Percentiles rank a stretch among this genome's conserved stretches.
Conservation (phyloP, 2,113 vertebrate species). For the Mobula hypostoma region DNA sequence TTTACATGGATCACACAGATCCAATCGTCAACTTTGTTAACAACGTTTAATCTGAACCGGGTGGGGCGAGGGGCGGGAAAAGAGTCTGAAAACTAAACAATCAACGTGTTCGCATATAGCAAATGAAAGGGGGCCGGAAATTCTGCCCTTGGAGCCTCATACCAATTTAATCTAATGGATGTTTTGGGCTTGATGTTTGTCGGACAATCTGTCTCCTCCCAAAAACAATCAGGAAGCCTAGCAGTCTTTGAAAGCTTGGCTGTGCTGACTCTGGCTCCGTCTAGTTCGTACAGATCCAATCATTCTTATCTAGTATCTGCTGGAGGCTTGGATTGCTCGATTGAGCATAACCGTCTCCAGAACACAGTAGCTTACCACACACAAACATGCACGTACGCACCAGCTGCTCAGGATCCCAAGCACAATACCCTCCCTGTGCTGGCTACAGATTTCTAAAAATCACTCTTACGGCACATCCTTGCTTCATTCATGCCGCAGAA, state of each 20-base stretch:
- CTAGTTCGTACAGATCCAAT: constrained; percentile 36
- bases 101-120: background rate
- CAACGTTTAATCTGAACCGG: background rate
- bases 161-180: background rate
- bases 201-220: constrained; percentile 25
- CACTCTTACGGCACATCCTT: background rate
- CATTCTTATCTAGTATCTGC: constrained; percentile 40
- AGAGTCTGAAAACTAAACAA: background rate
- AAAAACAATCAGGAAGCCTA: constrained; percentile 25
- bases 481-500: background rate
- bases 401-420: background rate
- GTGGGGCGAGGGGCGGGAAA: too few species aligned
- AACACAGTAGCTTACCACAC: constrained; percentile 35
- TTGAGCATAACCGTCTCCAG: constrained; percentile 17
- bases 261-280: background rate
- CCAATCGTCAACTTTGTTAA: background rate
- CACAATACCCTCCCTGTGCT: background rate
- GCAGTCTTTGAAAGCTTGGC: constrained; percentile 33
- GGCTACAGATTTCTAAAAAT: background rate
- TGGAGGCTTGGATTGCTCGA: constrained; percentile 32
- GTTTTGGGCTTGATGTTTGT: constrained; percentile 9
- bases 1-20: background rate
- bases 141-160: background rate
- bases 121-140: constrained; percentile 2
- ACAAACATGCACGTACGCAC: constrained; percentile 14